phyloP scores from a whole-genome alignment of 2,888 invertebrate genomes.

The Temnothorax unifasciatus region DNA sequence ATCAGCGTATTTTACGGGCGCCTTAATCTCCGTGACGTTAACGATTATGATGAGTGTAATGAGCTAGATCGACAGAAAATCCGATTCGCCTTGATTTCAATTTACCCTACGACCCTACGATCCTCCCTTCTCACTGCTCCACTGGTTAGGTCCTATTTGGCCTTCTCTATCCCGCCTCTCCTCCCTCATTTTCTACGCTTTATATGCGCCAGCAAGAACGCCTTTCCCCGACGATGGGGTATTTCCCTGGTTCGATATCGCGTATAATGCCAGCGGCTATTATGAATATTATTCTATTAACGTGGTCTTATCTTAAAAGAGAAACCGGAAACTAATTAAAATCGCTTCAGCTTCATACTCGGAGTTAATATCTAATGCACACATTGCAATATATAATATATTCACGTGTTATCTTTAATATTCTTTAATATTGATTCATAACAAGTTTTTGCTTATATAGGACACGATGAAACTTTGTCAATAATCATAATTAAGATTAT shows the following conservation, averaged over 20 bases:
- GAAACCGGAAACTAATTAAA: slow-evolving; percentile 55
- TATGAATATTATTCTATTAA: slow-evolving; percentile 59
- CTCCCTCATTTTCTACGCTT: slow-evolving; percentile 61
- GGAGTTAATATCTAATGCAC: slow-evolving; percentile 15
- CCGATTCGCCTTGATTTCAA: slow-evolving; percentile 68
- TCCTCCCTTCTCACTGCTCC: slow-evolving; percentile 1
- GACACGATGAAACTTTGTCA: not conserved
- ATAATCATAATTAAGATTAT: not conserved
- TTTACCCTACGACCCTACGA: slow-evolving; percentile 54
- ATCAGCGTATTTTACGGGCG: slow-evolving; percentile 16
- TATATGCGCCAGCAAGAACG: slow-evolving; percentile 60
- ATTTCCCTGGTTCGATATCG: slow-evolving; percentile 47
- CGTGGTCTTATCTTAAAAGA: slow-evolving; percentile 53
- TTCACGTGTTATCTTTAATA: slow-evolving; percentile 8
- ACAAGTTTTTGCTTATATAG: not conserved
- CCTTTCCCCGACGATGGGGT: slow-evolving; percentile 31
- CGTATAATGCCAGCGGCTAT: slow-evolving; percentile 40
- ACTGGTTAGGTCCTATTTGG: slow-evolving; percentile 1
- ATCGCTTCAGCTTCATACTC: slow-evolving; percentile 26
- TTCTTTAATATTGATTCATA: slow-evolving; percentile 12
- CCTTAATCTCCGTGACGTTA: slow-evolving; percentile 64
- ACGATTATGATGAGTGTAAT: slow-evolving; percentile 73
- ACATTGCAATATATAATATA: not conserved
- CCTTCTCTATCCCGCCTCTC: slow-evolving; percentile 25
- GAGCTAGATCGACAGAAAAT: slow-evolving; percentile 68